phyloP scores from a whole-genome alignment of 2,113 vertebrate species.

The Seriola quinqueradiata region DNA sequence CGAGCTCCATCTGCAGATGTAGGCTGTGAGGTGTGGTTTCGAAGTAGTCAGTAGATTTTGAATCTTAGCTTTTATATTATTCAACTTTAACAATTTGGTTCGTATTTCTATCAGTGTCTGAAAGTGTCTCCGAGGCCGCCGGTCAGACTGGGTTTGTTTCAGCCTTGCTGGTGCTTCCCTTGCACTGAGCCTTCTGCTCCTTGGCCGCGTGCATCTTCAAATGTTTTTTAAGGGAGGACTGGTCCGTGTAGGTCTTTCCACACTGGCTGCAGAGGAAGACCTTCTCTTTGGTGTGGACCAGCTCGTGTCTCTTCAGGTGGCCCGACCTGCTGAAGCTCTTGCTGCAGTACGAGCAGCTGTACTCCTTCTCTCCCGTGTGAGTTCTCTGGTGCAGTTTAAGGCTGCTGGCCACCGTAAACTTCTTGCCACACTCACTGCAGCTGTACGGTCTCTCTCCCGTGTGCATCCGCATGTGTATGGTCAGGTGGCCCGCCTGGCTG shows the following conservation, averaged over 20 bases:
- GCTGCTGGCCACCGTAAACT: conserved; percentile 84
- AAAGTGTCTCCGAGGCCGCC: conserved; percentile 7
- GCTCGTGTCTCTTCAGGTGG: conserved; percentile 83
- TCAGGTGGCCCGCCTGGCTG: conserved; percentile 84
- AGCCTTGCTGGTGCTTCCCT: conserved; percentile 27
- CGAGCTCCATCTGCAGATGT: neutral
- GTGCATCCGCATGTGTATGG: conserved; percentile 85
- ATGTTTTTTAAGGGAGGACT: conserved; percentile 76
- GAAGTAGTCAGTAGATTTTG: neutral
- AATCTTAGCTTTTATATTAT: neutral
- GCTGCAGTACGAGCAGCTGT: conserved; percentile 78
- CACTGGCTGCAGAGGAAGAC: conserved; percentile 70
- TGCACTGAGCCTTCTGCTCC: conserved; percentile 37
- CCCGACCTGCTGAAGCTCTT: conserved; percentile 83
- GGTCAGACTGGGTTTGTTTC: conserved; percentile 7
- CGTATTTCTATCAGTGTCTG: conserved; percentile 13
- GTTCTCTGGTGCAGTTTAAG: conserved; percentile 83
- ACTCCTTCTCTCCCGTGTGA: conserved; percentile 83
- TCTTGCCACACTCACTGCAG: conserved; percentile 80
- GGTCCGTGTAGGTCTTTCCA: conserved; percentile 74
- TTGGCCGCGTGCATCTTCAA: conserved; percentile 66
- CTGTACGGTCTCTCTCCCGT: conserved; percentile 83
- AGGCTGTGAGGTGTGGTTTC: neutral
- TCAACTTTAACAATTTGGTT: conserved; percentile 10
- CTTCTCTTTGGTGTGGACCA: conserved; percentile 82